Percentiles rank a stretch among this genome's conserved stretches.
These are phyloP conservation scores for Cryptus armator DNA, from an alignment of 2,888 invertebrate species.

Conservation along the genomic window DNA sequence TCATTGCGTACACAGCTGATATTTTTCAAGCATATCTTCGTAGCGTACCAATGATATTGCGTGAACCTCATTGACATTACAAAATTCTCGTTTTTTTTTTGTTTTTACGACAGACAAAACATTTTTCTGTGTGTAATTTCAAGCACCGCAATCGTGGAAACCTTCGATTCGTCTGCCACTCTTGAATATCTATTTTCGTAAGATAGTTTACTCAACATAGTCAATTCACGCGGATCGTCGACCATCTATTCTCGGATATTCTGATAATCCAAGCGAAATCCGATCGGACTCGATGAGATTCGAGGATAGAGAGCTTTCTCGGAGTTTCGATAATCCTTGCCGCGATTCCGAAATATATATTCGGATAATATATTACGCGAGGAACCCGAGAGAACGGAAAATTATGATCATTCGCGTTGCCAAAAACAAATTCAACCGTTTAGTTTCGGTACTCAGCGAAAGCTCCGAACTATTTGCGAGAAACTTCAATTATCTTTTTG, in stretches of 20 bases:
- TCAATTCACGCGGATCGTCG: conserved; percentile 38
- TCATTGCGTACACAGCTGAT: conserved; percentile 58
- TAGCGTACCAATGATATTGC: neutral
- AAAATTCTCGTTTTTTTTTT: neutral
- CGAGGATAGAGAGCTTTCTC: neutral
- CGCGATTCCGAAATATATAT: neutral
- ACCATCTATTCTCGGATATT: conserved; percentile 58
- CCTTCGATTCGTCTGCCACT: conserved; percentile 21
- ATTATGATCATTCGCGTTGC: neutral
- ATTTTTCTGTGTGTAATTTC: neutral
- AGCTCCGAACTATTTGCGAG: neutral
- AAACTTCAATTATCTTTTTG: neutral
- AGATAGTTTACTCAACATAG: conserved; percentile 52
- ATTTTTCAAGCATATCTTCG: conserved; percentile 10
- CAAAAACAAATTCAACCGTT: conserved; percentile 19
- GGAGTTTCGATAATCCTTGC: conserved; percentile 16
- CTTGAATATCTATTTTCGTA: conserved; percentile 64
- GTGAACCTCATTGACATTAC: neutral
- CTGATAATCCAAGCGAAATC: conserved; percentile 53
- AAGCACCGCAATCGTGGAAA: neutral
- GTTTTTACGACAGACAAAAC: neutral
- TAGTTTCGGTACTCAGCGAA: neutral
- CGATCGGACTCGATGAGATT: neutral
- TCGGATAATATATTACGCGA: conserved; percentile 2
- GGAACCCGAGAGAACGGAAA: neutral